Conservation (phyloP, 2,797 vertebrate genomes). For the Natrix natrix region DNA sequence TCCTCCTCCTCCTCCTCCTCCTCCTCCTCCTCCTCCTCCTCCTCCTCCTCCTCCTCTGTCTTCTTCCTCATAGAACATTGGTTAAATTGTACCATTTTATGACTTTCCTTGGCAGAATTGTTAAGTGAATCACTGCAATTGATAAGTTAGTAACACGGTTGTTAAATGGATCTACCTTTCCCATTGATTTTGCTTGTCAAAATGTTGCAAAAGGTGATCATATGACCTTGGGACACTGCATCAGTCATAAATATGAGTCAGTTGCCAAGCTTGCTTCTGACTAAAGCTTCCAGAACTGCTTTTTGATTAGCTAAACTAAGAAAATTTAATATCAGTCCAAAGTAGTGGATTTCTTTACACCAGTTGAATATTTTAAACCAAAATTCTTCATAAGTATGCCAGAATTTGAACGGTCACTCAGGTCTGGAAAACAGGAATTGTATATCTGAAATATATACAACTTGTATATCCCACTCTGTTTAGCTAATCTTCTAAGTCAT, state of each 20-base stretch:
- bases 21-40: accelerated
- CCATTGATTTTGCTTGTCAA: no score
- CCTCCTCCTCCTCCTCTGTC: no score
- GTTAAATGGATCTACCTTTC: no score
- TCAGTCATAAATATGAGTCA: no score
- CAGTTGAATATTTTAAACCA: not conserved
- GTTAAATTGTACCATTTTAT: no score
- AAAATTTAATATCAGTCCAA: not conserved
- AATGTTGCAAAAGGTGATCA: no score
- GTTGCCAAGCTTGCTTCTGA: no score
- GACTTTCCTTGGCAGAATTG: no score
- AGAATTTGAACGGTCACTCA: not conserved
- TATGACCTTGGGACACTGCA: no score
- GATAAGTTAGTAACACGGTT: no score
- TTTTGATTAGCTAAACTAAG: not conserved
- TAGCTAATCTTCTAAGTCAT: not conserved
- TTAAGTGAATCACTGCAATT: no score
- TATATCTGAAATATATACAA: not conserved
- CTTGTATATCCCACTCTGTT: not conserved
- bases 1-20: accelerated
- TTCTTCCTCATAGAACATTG: no score
- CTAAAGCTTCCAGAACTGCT: not conserved
- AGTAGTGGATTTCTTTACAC: not conserved
- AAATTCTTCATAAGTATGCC: not conserved
- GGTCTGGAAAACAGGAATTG: not conserved